Evolutionary conservation across 2,113 vertebrate genomes (phyloP).

Genomic region (Pheucticus melanocephalus): DNA sequence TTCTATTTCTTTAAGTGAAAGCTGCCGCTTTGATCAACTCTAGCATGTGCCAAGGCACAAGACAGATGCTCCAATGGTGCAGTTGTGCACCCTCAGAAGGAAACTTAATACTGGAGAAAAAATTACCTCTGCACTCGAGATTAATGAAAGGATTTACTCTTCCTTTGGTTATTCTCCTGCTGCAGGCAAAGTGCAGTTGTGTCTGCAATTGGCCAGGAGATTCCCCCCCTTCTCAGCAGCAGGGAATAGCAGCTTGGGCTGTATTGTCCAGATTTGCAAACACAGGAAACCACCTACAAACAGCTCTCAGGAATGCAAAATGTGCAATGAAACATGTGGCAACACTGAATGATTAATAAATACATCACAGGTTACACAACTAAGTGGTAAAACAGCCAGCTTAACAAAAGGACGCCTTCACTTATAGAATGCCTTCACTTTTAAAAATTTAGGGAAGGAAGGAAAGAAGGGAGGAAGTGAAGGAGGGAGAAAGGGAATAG

Average conservation of each 20-base stretch:
- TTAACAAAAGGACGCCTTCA: not conserved
- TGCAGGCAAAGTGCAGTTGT: not conserved
- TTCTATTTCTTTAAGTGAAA: conserved; percentile 37
- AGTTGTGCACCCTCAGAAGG: not conserved
- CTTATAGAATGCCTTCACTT: not conserved
- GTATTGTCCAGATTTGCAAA: not conserved
- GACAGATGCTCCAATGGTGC: not conserved
- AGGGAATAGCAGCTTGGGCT: not conserved
- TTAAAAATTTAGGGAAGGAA: not conserved
- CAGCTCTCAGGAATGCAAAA: not conserved
- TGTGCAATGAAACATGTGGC: not conserved
- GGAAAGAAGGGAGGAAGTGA: rapidly evolving
- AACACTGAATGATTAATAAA: not conserved
- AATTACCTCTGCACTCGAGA: not conserved
- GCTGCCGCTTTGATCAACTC: conserved; percentile 1
- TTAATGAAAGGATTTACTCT: not conserved
- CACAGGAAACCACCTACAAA: not conserved
- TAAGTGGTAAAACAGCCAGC: not conserved
- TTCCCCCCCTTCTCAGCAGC: not conserved
- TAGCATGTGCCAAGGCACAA: not conserved
- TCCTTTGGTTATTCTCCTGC: not conserved
- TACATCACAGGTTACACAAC: not conserved
- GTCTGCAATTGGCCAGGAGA: not conserved
- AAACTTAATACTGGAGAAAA: not conserved
- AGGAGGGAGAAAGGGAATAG: not conserved